phyloP scores from a whole-genome alignment of 2,888 invertebrate species.

The Drosophila nr. perissopoda region DNA sequence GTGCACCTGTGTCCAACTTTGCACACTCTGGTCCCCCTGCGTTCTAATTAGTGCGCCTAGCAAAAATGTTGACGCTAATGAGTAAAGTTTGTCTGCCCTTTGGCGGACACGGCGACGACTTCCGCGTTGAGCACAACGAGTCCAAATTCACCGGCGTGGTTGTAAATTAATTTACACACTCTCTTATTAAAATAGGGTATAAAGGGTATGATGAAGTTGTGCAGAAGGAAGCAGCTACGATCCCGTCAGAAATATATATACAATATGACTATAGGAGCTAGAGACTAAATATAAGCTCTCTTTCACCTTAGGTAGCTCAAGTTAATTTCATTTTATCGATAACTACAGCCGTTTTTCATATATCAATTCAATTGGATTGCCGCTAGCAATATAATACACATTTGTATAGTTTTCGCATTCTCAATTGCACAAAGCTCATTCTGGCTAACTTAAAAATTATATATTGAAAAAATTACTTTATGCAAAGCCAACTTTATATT shows the following conservation, averaged over 20 bases:
- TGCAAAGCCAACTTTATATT: not conserved
- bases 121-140: not conserved
- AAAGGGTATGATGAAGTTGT: not conserved
- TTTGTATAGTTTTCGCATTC: too few species aligned
- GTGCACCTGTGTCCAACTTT: slow-evolving; percentile 1
- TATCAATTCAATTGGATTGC: too few species aligned
- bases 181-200: not conserved
- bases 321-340: too few species aligned
- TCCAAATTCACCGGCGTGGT: slow-evolving; percentile 20
- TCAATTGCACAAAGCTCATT: not conserved
- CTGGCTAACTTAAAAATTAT: not conserved
- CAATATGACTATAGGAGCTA: too few species aligned
- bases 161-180: slow-evolving; percentile 49
- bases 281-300: too few species aligned
- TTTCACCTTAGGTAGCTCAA: too few species aligned
- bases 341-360: too few species aligned
- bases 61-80: slow-evolving; percentile 75
- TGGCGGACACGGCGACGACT: slow-evolving; percentile 28
- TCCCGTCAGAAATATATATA: too few species aligned
- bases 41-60: slow-evolving; percentile 75
- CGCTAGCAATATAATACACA: too few species aligned
- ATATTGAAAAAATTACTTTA: not conserved
- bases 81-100: slow-evolving; percentile 74
- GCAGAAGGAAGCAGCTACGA: too few species aligned
- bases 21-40: slow-evolving; percentile 27